Evolutionary conservation across 2,888 invertebrate species (phyloP), one percentile per base, ranked within the genome.

Genomic region (Entomobrya proxima): DNA sequence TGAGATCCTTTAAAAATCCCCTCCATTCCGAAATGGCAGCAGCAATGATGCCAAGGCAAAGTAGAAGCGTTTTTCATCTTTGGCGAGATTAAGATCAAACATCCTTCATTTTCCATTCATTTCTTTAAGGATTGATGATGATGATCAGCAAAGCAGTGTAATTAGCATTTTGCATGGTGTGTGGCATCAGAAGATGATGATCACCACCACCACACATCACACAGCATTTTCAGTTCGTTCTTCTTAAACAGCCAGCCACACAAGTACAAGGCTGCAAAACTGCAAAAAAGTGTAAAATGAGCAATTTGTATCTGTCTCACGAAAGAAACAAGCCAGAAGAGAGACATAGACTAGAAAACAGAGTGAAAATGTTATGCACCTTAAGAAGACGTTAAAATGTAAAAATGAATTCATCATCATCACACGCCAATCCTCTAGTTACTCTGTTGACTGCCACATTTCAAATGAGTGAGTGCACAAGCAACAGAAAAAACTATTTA

Each of bases 251-350:
- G n/a, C n/a, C n/a, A n/a, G n/a, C n/a, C n/a, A n/a, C n/a, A n/a
- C n/a, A n/a, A n/a, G n/a, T n/a, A n/a, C n/a, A n/a, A n/a, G n/a
- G n/a, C n/a, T n/a, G 76, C 79, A 79, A 40, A 27, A 78, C 18
- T 30, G 47, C 2, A 52, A 37, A 35, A 77, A 67, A 47, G 64
- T 78, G 80, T 69, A 69, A 69, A 52, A 77, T 44, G 81, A 32
- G 74, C 74, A 81, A 81, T 81, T 81, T 81, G 81, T 81, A 81
- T 30, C 81, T 81, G 81, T 81, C 81, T 81, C 74, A 72, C 72
- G 74, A 37, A n/a, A n/a, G n/a, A n/a, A n/a, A 74, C 50, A 37
- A 67, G 7, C 44, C 24, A 44, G 15, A 69, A 47, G 27, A 47
- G 44, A 47, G 35, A 52, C 6, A 40, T 40, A 11, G 44, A 24